phyloP scores from a whole-genome alignment of 1,140 invertebrate species.

The Ceratitis capitata region DNA sequence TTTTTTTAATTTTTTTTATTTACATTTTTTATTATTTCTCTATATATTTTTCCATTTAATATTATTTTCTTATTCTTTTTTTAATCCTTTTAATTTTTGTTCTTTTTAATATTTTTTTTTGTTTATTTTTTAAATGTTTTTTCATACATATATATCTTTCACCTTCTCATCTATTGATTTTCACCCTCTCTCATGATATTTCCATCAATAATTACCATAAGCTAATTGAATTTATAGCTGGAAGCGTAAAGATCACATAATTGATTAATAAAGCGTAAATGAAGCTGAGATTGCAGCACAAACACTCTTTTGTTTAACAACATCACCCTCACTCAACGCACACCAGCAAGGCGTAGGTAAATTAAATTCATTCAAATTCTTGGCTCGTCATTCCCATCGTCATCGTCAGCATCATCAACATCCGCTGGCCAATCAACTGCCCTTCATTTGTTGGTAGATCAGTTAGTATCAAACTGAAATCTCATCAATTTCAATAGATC shows the following conservation, averaged over 20 bases:
- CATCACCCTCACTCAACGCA: not conserved
- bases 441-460: not conserved
- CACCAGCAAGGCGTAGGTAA: not conserved
- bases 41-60: too few species aligned
- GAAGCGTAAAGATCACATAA: conserved; percentile 31
- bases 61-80: too few species aligned
- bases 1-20: too few species aligned
- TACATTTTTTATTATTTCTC: too few species aligned
- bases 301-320: not conserved
- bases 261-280: not conserved
- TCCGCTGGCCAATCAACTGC: not conserved
- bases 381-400: not conserved
- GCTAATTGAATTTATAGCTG: conserved; percentile 30
- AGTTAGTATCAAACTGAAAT: not conserved
- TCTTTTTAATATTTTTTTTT: too few species aligned
- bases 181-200: not conserved
- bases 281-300: not conserved
- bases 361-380: conserved; percentile 27
- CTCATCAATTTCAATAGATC: conserved; percentile 10
- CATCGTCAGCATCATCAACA: not conserved
- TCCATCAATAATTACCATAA: conserved; percentile 23
- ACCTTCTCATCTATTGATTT: not conserved
- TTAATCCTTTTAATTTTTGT: too few species aligned
- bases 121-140: too few species aligned
- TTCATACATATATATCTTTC: not conserved